Percentiles rank a stretch among this genome's conserved stretches.
Conservation (phyloP, 2,797 vertebrate genomes). For the Allobates femoralis region DNA sequence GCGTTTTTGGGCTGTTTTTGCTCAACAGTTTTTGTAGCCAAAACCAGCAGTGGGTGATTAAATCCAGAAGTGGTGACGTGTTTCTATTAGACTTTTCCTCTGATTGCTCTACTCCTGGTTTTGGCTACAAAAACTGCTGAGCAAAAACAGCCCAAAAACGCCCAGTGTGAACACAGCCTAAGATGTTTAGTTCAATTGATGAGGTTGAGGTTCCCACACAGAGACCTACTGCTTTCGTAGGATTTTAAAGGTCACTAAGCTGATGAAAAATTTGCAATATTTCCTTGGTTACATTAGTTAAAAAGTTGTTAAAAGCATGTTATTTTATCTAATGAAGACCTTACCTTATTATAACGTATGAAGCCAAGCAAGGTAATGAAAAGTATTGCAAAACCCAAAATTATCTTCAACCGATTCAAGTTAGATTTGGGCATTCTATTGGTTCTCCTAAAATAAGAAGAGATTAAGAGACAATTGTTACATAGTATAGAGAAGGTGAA, state of each 20-base stretch:
- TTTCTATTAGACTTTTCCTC: too few relatives aligned
- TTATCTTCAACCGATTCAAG: background rate
- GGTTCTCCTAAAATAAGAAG: conserved; percentile 16
- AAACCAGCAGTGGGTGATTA: too few relatives aligned
- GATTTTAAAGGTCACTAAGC: background rate
- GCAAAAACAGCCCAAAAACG: too few relatives aligned
- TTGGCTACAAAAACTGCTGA: too few relatives aligned
- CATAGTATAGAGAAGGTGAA: background rate
- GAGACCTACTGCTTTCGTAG: background rate
- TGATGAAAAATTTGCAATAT: conserved; percentile 14
- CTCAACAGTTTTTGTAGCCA: too few relatives aligned
- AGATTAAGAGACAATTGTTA: background rate
- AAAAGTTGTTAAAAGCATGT: background rate
- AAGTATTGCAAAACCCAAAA: conserved; percentile 18
- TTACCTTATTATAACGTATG: conserved; percentile 11
- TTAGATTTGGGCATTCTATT: conserved; percentile 9
- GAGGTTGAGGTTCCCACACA: background rate
- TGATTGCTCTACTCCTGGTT: too few relatives aligned
- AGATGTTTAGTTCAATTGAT: background rate
- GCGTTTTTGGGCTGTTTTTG: too few relatives aligned
- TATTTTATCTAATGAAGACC: background rate
- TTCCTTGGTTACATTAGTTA: background rate
- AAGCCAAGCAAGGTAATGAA: background rate
- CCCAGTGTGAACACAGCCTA: too few relatives aligned
- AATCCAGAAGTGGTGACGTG: too few relatives aligned